A percentile compares a stretch with the other conserved stretches of the same genome.
Conservation (phyloP, 1,140 invertebrate species). For the Archivesica marissinica region DNA sequence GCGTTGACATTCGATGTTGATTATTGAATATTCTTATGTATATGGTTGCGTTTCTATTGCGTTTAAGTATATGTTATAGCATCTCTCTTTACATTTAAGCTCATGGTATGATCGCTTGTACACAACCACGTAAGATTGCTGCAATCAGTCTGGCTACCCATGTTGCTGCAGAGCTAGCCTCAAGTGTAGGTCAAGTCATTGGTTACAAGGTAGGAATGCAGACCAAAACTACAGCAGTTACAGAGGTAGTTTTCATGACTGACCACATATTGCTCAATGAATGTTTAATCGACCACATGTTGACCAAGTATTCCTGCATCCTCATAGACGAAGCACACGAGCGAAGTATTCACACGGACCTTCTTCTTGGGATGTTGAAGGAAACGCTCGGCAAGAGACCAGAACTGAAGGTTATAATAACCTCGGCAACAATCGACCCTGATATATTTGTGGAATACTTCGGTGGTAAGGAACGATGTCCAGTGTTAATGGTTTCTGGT, state of each 20-base stretch:
- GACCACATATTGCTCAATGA: conserved; percentile 98
- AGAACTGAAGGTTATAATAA: conserved; percentile 79
- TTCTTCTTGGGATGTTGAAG: conserved; percentile 93
- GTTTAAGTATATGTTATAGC: too few relatives aligned
- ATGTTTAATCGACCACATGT: conserved; percentile 89
- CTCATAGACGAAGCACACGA: conserved; percentile 99
- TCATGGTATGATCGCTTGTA: conserved; percentile 90
- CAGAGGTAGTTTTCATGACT: conserved; percentile 98
- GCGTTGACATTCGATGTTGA: background rate
- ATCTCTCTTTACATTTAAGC: conserved; percentile 51
- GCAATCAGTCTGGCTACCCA: conserved; percentile 78
- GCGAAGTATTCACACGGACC: conserved; percentile 96
- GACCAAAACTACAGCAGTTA: conserved; percentile 87
- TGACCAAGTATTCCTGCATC: conserved; percentile 89
- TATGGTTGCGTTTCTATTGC: too few relatives aligned
- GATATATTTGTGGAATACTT: conserved; percentile 88
- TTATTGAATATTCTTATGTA: too few relatives aligned
- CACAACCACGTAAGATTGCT: conserved; percentile 83
- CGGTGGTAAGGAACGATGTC: conserved; percentile 94
- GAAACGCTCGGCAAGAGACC: conserved; percentile 74
- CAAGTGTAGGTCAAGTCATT: conserved; percentile 74
- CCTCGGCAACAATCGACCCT: conserved; percentile 83
- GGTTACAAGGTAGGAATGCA: conserved; percentile 88
- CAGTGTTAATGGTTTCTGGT: conserved; percentile 97
- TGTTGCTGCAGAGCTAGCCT: conserved; percentile 79